A percentile compares a stretch with the other conserved stretches of the same genome.
Conservation (phyloP, 2,113 vertebrate species). For the Mesoclemmys tuberculata region DNA sequence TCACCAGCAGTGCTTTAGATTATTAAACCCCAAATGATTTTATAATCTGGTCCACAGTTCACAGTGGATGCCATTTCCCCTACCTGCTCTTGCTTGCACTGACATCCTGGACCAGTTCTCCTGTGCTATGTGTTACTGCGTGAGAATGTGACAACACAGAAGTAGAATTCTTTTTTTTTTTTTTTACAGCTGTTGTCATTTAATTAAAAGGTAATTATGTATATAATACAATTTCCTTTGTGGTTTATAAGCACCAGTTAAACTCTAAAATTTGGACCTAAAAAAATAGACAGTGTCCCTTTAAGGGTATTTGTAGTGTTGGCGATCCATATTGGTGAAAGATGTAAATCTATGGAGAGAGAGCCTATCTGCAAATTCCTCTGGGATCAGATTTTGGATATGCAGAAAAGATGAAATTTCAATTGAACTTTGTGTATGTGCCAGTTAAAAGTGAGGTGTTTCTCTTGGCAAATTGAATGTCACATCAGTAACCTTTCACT, state of each 20-base stretch:
- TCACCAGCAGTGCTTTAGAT: neutral
- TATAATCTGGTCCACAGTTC: slow-evolving; percentile 32
- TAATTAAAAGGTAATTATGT: rapidly evolving
- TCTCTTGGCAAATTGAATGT: neutral
- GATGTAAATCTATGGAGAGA: rapidly evolving
- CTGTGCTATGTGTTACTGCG: rapidly evolving
- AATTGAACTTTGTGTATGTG: rapidly evolving
- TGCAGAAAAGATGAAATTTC: neutral
- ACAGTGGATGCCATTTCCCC: neutral
- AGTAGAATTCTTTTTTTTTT: too few species aligned
- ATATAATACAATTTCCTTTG: neutral
- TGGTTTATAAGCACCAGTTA: neutral
- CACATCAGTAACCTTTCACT: neutral
- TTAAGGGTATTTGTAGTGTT: neutral
- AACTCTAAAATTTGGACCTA: neutral
- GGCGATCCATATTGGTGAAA: rapidly evolving
- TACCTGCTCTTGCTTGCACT: rapidly evolving
- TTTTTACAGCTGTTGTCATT: neutral
- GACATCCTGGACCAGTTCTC: slow-evolving; percentile 13
- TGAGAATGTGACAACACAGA: neutral
- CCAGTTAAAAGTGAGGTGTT: neutral
- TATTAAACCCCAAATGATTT: slow-evolving; percentile 46
- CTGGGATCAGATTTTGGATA: rapidly evolving
- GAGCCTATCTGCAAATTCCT: neutral
- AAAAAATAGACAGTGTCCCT: neutral